These are phyloP conservation scores for Brachyptera risi DNA, from an alignment of 2,888 invertebrate genomes.

Conservation along the genomic window DNA sequence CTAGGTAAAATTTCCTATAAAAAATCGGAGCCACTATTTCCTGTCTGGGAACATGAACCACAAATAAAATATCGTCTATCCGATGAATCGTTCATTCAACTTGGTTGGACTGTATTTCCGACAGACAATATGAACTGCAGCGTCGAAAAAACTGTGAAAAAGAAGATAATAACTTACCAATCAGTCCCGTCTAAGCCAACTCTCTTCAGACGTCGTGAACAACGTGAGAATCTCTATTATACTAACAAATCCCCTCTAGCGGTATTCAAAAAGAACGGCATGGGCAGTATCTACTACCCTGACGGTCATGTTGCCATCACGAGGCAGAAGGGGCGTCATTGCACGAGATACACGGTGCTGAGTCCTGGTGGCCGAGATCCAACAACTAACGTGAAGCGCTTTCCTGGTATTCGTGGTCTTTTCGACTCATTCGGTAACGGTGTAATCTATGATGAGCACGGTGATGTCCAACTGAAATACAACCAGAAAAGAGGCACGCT, in stretches of 20 bases:
- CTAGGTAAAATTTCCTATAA: no score
- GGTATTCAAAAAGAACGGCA: conserved; percentile 32
- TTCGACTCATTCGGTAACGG: conserved; percentile 40
- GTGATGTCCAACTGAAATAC: conserved; percentile 13
- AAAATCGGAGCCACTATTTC: no score
- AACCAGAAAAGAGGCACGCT: background rate
- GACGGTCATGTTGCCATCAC: conserved; percentile 35
- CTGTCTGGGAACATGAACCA: conserved; percentile 13
- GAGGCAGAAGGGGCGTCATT: background rate
- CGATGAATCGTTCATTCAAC: conserved; percentile 36
- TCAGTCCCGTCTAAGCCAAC: conserved; percentile 18
- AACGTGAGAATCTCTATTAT: conserved; percentile 5
- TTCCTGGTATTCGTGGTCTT: conserved; percentile 36
- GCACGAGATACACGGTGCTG: background rate
- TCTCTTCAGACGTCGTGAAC: background rate
- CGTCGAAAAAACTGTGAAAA: no score
- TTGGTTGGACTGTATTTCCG: conserved; percentile 39
- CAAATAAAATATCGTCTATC: conserved; percentile 41
- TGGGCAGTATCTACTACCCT: conserved; percentile 37
- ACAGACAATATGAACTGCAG: conserved; percentile 28
- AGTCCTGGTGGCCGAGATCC: background rate
- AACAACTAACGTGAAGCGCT: conserved; percentile 27
- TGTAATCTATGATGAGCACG: conserved; percentile 37
- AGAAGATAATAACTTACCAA: conserved; percentile 34
- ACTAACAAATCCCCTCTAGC: conserved; percentile 3